Evolutionary conservation across 1,140 invertebrate species (phyloP).

Genomic region (Ganaspis sp.): DNA sequence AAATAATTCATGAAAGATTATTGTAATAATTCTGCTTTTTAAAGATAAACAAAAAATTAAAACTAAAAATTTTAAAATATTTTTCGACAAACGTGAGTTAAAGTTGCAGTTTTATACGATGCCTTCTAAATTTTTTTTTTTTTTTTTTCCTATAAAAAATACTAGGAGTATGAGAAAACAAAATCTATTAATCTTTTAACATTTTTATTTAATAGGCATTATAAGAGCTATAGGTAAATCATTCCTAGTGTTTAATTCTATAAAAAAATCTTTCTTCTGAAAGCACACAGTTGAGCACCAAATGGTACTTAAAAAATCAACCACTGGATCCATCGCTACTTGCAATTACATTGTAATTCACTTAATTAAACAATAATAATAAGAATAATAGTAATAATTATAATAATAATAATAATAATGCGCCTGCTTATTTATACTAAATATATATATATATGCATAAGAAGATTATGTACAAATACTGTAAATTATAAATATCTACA

Average conservation of each 20-base stretch:
- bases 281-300: constrained; percentile 2
- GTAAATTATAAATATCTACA: constrained; percentile 17
- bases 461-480: constrained; percentile 22
- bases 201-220: constrained; percentile 15
- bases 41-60: too few species aligned
- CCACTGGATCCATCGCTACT: not conserved
- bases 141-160: not conserved
- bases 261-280: not conserved
- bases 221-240: constrained; percentile 7
- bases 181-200: not conserved
- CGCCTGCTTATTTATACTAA: not conserved
- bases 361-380: not conserved
- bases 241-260: not conserved
- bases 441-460: not conserved
- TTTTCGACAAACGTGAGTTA: too few species aligned
- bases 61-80: too few species aligned
- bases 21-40: too few species aligned
- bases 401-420: constrained; percentile 10
- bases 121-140: not conserved
- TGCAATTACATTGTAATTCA: not conserved
- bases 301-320: constrained; percentile 16
- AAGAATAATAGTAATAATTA: not conserved
- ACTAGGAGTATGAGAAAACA: not conserved
- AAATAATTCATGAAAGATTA: too few species aligned
- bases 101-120: too few species aligned